A percentile compares a stretch with the other conserved stretches of the same genome.
These are phyloP conservation scores for Salvelinus namaycush DNA, from an alignment of 2,113 vertebrate species.

Conservation along the genomic window DNA sequence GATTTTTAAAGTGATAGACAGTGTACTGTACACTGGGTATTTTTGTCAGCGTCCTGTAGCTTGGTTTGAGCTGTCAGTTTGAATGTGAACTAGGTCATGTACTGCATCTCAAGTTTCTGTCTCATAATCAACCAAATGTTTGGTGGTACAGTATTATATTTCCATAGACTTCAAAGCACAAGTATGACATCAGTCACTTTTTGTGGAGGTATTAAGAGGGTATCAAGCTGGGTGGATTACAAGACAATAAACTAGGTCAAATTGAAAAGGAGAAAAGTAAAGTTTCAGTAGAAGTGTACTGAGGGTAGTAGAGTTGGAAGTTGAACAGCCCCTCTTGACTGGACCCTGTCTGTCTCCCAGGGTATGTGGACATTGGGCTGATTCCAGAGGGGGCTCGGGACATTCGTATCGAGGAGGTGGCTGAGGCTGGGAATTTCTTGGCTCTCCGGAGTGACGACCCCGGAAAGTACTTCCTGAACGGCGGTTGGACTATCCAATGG, in stretches of 20 bases:
- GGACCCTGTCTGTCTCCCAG: slow-evolving; percentile 57
- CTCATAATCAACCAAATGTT: not conserved
- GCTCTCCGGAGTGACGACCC: slow-evolving; percentile 85
- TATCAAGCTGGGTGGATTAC: too few species aligned
- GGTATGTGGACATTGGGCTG: slow-evolving; percentile 90
- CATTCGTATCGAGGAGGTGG: slow-evolving; percentile 88
- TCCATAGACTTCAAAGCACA: not conserved
- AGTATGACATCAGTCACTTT: too few species aligned
- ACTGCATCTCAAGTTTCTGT: not conserved
- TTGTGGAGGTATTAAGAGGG: too few species aligned
- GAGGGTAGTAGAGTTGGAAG: not conserved
- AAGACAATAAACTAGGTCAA: not conserved
- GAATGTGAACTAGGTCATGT: not conserved
- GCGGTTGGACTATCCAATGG: slow-evolving; percentile 96
- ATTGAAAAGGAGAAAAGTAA: not conserved
- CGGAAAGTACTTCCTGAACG: slow-evolving; percentile 90
- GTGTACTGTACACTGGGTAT: too few species aligned
- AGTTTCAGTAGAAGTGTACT: too few species aligned
- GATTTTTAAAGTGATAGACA: too few species aligned
- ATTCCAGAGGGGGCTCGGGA: slow-evolving; percentile 88
- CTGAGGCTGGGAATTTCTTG: slow-evolving; percentile 89
- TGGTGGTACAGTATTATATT: not conserved
- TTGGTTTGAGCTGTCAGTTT: too few species aligned
- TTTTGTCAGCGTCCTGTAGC: too few species aligned
- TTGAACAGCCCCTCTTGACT: not conserved